phyloP scores from a whole-genome alignment of 2,113 vertebrate genomes.

The Sinocyclocheilus rhinocerous region DNA sequence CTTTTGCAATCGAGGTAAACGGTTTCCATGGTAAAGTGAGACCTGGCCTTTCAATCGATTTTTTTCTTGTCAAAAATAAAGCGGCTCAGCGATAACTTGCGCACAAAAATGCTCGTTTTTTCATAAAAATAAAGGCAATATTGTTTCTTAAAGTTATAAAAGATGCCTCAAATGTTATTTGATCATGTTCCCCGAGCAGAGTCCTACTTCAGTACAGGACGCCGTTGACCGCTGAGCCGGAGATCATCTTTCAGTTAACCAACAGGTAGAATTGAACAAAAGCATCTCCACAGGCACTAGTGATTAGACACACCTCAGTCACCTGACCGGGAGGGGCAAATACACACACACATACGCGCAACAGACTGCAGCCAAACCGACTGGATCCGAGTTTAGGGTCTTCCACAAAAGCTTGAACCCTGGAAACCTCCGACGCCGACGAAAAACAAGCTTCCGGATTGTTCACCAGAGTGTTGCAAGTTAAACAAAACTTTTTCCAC shows the following conservation, averaged over 20 bases:
- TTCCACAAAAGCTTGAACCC: background rate
- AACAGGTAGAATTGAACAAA: conserved; percentile 52
- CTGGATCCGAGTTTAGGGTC: background rate
- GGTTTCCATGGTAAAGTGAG: conserved; percentile 11
- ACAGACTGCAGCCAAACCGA: background rate
- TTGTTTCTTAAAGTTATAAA: background rate
- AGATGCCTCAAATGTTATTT: background rate
- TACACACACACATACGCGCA: background rate
- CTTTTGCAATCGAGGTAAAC: background rate
- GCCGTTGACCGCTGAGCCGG: background rate
- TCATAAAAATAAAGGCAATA: background rate
- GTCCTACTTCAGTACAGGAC: background rate
- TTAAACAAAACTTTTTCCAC: background rate
- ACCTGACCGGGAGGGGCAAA: conserved; percentile 44
- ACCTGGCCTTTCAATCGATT: background rate
- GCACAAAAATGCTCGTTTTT: background rate
- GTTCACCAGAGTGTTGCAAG: background rate
- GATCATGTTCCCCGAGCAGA: conserved; percentile 1
- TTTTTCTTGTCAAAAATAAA: background rate
- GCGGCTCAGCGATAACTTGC: background rate
- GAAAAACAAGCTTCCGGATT: background rate
- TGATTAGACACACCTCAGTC: conserved; percentile 52
- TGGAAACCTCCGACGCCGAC: background rate
- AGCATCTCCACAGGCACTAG: conserved; percentile 32
- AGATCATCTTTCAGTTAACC: conserved; percentile 44